Evolutionary conservation across 2,113 vertebrate genomes (phyloP).

Genomic region (Campylorhamphus procurvoides): DNA sequence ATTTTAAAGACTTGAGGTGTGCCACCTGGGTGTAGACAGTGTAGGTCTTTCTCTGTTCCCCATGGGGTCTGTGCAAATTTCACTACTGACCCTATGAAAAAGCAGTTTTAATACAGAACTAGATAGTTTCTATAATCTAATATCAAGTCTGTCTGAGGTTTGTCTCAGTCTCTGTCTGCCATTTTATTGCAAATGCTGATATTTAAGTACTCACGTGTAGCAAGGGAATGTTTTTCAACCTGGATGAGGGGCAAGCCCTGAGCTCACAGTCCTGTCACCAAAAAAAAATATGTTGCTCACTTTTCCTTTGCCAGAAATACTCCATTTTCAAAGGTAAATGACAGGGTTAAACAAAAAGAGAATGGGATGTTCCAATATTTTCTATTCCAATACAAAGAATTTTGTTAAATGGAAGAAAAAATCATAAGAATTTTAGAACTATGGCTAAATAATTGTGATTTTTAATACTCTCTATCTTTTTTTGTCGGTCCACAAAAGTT

Average conservation of each 20-base stretch:
- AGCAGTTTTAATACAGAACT: neutral
- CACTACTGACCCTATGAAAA: neutral
- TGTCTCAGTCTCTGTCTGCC: neutral
- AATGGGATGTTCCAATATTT: accelerated
- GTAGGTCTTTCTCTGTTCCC: neutral
- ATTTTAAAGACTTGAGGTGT: neutral
- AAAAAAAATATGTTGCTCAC: neutral
- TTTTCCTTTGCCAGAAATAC: neutral
- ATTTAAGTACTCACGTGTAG: neutral
- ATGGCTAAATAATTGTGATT: neutral
- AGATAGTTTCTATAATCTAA: neutral
- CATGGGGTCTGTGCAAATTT: neutral
- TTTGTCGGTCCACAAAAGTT: neutral
- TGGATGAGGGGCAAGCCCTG: neutral
- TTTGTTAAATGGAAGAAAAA: neutral
- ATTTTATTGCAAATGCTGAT: neutral
- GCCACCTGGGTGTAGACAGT: neutral
- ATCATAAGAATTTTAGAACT: neutral
- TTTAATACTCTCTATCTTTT: neutral
- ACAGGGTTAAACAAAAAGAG: neutral
- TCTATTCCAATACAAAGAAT: neutral
- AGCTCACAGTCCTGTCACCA: neutral
- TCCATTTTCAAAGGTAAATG: neutral
- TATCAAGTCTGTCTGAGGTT: neutral
- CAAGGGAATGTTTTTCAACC: accelerated